phyloP scores from a whole-genome alignment of 2,888 invertebrate genomes.

The Folsomia manolachei region DNA sequence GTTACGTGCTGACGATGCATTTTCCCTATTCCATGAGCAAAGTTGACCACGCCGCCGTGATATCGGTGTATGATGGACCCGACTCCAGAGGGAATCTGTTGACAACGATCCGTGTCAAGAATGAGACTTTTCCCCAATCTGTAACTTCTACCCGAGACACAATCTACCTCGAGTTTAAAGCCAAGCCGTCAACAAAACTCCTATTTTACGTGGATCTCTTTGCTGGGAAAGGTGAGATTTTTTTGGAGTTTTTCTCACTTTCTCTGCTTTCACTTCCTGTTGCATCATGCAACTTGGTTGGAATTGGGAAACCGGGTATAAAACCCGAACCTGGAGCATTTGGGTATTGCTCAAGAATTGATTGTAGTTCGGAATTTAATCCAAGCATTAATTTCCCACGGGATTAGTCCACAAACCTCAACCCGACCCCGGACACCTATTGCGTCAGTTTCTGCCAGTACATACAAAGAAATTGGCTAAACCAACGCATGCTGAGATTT shows the following conservation, averaged over 20 bases:
- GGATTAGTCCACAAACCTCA: background rate
- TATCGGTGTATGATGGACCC: conserved; percentile 77
- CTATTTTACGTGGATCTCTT: conserved; percentile 75
- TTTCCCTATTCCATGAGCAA: conserved; percentile 75
- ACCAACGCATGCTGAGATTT: background rate
- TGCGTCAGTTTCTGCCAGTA: background rate
- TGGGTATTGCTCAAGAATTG: background rate
- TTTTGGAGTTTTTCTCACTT: background rate
- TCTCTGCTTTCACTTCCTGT: background rate
- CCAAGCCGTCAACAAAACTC: conserved; percentile 69
- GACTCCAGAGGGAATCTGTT: conserved; percentile 68
- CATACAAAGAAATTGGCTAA: background rate
- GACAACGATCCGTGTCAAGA: conserved; percentile 70
- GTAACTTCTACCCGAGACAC: conserved; percentile 76
- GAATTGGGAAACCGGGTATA: too few species aligned
- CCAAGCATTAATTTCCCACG: conserved; percentile 5
- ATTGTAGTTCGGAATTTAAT: background rate
- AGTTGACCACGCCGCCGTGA: conserved; percentile 64
- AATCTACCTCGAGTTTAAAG: conserved; percentile 75
- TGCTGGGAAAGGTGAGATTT: conserved; percentile 66
- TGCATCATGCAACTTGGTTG: too few species aligned
- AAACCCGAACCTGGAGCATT: background rate
- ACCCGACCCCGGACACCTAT: too few species aligned
- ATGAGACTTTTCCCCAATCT: conserved; percentile 83
- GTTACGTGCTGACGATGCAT: conserved; percentile 79